Conservation (phyloP, 2,113 vertebrate species). For the Tenrec ecaudatus region DNA sequence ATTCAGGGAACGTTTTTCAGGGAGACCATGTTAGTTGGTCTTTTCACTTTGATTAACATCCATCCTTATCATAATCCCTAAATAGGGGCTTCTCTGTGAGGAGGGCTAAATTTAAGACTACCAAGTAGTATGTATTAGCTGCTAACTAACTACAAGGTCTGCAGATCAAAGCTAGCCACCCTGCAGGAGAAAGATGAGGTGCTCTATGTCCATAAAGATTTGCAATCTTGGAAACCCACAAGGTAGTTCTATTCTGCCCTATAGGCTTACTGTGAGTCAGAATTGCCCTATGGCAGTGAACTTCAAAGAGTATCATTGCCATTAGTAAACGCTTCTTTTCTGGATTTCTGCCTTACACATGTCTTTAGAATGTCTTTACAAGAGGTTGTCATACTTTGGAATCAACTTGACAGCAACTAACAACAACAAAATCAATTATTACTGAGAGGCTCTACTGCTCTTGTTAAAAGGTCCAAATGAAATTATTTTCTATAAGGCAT, state of each 20-base stretch:
- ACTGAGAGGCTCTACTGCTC: background rate
- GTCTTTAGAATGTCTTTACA: background rate
- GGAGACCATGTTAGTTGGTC: background rate
- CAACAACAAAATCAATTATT: background rate
- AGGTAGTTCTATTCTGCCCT: too few relatives aligned
- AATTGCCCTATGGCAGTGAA: too few relatives aligned
- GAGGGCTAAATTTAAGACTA: too few relatives aligned
- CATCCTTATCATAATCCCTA: constrained; percentile 15
- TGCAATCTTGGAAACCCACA: too few relatives aligned
- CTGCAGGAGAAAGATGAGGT: too few relatives aligned
- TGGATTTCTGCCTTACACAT: background rate
- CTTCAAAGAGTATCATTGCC: background rate
- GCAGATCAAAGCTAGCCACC: too few relatives aligned
- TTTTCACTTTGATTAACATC: background rate
- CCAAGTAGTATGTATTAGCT: too few relatives aligned
- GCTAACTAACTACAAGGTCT: too few relatives aligned
- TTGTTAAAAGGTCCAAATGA: background rate
- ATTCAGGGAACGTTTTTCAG: constrained; percentile 33
- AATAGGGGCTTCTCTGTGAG: background rate
- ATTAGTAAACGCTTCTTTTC: background rate
- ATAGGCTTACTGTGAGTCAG: too few relatives aligned
- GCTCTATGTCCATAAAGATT: too few relatives aligned
- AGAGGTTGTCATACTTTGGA: background rate
- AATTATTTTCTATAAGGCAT: constrained; percentile 28
- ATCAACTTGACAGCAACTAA: background rate